Evolutionary conservation across 2,797 vertebrate species (phyloP), one percentile per base, ranked within the genome.

Genomic region (Heterohyrax brucei): DNA sequence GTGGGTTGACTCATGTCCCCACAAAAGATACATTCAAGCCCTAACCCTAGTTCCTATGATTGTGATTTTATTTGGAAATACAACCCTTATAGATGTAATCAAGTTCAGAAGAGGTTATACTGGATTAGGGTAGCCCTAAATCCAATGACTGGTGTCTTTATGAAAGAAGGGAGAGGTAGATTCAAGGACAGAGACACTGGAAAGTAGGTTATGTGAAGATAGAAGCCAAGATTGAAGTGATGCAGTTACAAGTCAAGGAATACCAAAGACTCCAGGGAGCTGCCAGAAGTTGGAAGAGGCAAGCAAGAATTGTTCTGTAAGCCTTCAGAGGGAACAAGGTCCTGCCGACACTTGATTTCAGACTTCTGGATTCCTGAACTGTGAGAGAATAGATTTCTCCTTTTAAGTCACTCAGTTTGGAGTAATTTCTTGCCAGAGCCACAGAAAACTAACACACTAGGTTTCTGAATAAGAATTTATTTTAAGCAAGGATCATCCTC

Each of bases 401-500:
- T 48, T 76, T 46, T 76, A 76, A 76, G 30, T 24, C 24, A 26
- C 22, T 26, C 44, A 10, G 21, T 76, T 48, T 76, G 44, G 26
- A 10, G 33, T 48, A 24, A 76, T 76, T 76, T 76, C 22, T 76
- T 76, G 48, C 72, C 1, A 12, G 12, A 6, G 44, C 44, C 39
- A 39, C 22, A 26, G 44, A 21, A 46, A 46, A 24, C 14, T 75
- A 46, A 44, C 46, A 75, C 3, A 21, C 66, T 56, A 19, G 13
- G 10, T 79, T 89, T 86, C 86, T 48, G 89, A 75, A 16, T 28
- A 80, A 87, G 26, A n/a, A 1, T 56, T 88, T 92, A 33, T 83
- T 89, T 95, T 78, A 70, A 84, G 77, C 28, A 93, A 89, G 89
- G 28, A 39, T 72, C n/a, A 68, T 62, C 33, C 33, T 83, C 46